A percentile compares a stretch with the other conserved stretches of the same genome.
phyloP scores from a whole-genome alignment of 1,140 invertebrate genomes.

The Camponotus floridanus region DNA sequence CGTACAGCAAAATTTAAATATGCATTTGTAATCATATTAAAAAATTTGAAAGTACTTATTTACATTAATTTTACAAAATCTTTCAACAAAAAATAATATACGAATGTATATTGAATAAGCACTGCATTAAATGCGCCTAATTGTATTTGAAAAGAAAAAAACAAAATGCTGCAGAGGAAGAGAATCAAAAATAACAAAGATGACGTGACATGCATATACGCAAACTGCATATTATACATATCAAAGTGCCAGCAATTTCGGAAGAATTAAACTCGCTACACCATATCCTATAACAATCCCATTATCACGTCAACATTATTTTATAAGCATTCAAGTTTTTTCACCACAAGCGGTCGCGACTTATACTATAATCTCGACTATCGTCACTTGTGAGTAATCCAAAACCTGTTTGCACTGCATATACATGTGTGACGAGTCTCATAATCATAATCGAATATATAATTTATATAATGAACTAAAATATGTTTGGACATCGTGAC shows the following conservation, averaged over 20 bases:
- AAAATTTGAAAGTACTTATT: conserved; percentile 24
- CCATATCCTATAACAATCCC: conserved; percentile 66
- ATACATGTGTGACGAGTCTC: conserved; percentile 64
- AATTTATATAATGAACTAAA: conserved; percentile 86
- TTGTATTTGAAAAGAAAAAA: conserved; percentile 52
- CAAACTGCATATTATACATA: conserved; percentile 55
- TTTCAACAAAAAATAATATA: conserved; percentile 25
- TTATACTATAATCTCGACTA: conserved; percentile 61
- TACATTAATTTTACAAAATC: conserved; percentile 28
- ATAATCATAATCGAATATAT: conserved; percentile 68
- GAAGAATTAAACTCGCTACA: conserved; percentile 67
- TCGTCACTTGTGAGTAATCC: conserved; percentile 68
- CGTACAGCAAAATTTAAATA: conserved; percentile 22
- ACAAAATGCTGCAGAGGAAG: conserved; percentile 12
- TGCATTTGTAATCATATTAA: background rate
- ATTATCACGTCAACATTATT: conserved; percentile 62
- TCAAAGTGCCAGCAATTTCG: conserved; percentile 67
- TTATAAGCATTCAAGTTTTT: conserved; percentile 63
- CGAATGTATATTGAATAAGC: conserved; percentile 52
- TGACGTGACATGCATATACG: conserved; percentile 60
- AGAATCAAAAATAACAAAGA: conserved; percentile 47
- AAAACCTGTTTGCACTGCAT: conserved; percentile 70
- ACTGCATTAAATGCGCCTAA: conserved; percentile 47
- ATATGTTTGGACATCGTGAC: conserved; percentile 97
- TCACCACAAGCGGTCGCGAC: conserved; percentile 55